Evolutionary conservation across 2,888 invertebrate genomes (phyloP), one percentile per base, ranked within the genome.

Genomic region (Platycheirus rosarum): DNA sequence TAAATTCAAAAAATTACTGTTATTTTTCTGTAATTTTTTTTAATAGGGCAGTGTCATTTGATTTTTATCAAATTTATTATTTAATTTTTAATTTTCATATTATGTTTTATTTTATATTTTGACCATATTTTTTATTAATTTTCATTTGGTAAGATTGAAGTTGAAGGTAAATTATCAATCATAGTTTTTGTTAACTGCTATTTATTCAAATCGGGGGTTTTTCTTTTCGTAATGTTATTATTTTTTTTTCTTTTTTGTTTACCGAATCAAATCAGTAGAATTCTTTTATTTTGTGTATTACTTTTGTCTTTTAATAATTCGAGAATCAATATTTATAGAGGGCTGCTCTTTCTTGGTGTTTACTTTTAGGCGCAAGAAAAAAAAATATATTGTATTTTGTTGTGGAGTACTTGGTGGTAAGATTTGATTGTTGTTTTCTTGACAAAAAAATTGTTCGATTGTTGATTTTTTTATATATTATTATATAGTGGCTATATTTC

Each of bases 401-500:
- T 70, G 70, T 82, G 70, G 80, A 77, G 77, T 60, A 48, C 46
- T 53, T 78, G 66, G 40, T 76, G 66, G 70, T 76, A 71, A 76
- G 57, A 75, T 75, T 75, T 62, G 53, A 68, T 78, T 84, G 77
- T 68, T 84, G 63, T 78, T 40, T 65, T 80, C 35, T 37, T 71
- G 37, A 37, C 51, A 71, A 60, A 53, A 66, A 70, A 62, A 66
- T 68, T 42, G 49, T 69, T 55, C 29, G 35, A 51, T 76, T 63
- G 42, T 37, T 35, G 23, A 60, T 62, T 70, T 71, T 76, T 84
- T 79, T 77, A 60, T 84, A 68, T 84, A 63, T 70, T 66, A 76
- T 80, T 51, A 57, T 78, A 84, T 80, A 82, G 85, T 84, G 82
- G 85, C 71, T 85, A 66, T 76, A 66, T 71, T 71, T 70, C 26